Percentiles rank a stretch among this genome's conserved stretches.
These are phyloP conservation scores for Crotalus helleri DNA, from an alignment of 2,113 vertebrate genomes.

Conservation along the genomic window DNA sequence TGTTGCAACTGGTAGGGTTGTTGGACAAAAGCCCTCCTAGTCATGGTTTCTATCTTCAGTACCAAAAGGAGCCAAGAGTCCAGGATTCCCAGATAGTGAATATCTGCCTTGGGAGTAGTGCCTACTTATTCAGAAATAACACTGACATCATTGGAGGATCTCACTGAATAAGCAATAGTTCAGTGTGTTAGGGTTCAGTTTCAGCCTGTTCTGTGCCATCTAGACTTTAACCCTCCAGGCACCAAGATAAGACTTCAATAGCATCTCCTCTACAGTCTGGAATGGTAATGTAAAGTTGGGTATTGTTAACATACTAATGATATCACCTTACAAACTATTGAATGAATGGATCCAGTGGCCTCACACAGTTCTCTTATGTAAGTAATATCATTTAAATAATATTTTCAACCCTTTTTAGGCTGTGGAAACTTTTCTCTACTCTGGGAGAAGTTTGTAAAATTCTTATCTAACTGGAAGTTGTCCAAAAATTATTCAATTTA, in stretches of 20 bases:
- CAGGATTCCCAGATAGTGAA: background rate
- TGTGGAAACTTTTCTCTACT: background rate
- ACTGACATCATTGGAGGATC: background rate
- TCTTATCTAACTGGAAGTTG: background rate
- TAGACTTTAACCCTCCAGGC: background rate
- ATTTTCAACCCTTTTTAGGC: background rate
- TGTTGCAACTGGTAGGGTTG: background rate
- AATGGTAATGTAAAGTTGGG: background rate
- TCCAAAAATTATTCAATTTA: background rate
- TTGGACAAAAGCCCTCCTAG: background rate
- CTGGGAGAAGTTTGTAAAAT: background rate
- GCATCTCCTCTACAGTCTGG: background rate
- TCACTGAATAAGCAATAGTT: background rate
- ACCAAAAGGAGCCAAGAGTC: background rate
- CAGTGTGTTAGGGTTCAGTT: background rate
- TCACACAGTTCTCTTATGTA: background rate
- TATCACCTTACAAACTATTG: background rate
- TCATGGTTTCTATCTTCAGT: background rate
- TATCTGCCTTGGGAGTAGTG: background rate
- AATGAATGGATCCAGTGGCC: background rate
- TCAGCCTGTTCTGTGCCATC: background rate
- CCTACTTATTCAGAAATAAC: background rate
- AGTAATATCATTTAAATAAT: background rate
- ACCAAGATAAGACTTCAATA: background rate
- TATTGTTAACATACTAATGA: background rate